Evolutionary conservation across 2,888 invertebrate species (phyloP), one percentile per base, ranked within the genome.

Genomic region (Polia nebulosa): DNA sequence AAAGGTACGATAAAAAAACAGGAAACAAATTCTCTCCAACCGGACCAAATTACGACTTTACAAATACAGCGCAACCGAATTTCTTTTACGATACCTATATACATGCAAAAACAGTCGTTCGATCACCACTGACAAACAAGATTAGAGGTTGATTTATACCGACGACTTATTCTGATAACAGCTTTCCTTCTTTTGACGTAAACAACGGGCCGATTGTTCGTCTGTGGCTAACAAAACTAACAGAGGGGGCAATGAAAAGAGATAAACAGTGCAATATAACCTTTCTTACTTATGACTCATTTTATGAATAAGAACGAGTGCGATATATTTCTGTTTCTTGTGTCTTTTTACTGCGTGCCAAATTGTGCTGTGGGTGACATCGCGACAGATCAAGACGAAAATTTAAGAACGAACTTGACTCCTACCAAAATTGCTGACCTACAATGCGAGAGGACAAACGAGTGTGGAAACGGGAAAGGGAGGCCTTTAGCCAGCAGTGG

Each of bases 101-200:
- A 74, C 61, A 82, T 78, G 85, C 82, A 87, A 88, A 89, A 88
- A 88, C 88, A 88, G 84, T 85, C 88, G 87, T 88, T 89, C 86
- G 86, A 87, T 87, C 87, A 86, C 84, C 86, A 81, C 87, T 86
- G 86, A 89, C 90, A 91, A 91, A 91, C 90, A 91, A 91, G 90
- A 91, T 91, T 91, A 90, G 83, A 80, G 82, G 83, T 85, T 90
- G 91, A 91, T 92, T 91, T 92, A 91, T 92, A 88, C 88, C 88
- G 82, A 84, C 83, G 88, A 90, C 90, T 89, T 89, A 89, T 90
- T 86, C 89, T 89, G 91, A 91, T 92, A 92, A 89, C 91, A 90
- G 89, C 89, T 87, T 91, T 89, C 84, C 89, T 87, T 88, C 86
- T 88, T 89, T 89, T 88, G 86, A 89, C 85, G 92, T 91, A 93